phyloP scores from a whole-genome alignment of 2,888 invertebrate genomes.

The Invenusta paracnida region DNA sequence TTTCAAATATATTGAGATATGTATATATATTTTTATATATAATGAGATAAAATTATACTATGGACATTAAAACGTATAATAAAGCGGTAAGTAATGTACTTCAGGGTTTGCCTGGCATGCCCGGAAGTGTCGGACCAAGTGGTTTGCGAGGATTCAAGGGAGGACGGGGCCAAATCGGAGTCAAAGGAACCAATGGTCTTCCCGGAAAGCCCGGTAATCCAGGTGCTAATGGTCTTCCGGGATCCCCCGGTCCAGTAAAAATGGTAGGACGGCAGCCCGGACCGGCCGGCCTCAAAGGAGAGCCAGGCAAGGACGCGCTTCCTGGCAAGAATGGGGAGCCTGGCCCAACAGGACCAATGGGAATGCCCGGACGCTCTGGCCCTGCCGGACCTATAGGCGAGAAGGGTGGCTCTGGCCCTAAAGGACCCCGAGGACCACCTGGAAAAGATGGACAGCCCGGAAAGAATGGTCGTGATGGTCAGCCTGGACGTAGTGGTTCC shows the following conservation, averaged over 20 bases:
- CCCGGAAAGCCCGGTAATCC: neutral
- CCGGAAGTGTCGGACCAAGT: neutral
- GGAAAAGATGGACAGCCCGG: neutral
- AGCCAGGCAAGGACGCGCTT: neutral
- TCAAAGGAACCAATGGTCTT: neutral
- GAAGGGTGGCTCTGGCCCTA: neutral
- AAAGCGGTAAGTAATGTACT: too few species aligned
- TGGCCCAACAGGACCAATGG: neutral
- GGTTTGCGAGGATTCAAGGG: neutral
- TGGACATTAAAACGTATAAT: too few species aligned
- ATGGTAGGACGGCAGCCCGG: neutral
- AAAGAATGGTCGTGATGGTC: neutral
- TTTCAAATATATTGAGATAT: too few species aligned
- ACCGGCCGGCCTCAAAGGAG: neutral
- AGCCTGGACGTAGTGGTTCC: neutral
- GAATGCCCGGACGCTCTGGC: neutral
- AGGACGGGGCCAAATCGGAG: neutral
- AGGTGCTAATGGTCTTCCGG: neutral
- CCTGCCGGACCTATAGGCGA: neutral
- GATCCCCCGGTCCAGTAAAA: neutral
- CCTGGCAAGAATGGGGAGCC: neutral
- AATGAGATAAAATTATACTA: too few species aligned
- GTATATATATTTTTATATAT: too few species aligned
- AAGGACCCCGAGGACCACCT: neutral
- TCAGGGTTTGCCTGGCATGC: neutral